These are phyloP conservation scores for Zaprionus ornatus DNA, from an alignment of 1,140 invertebrate genomes.

Conservation along the genomic window DNA sequence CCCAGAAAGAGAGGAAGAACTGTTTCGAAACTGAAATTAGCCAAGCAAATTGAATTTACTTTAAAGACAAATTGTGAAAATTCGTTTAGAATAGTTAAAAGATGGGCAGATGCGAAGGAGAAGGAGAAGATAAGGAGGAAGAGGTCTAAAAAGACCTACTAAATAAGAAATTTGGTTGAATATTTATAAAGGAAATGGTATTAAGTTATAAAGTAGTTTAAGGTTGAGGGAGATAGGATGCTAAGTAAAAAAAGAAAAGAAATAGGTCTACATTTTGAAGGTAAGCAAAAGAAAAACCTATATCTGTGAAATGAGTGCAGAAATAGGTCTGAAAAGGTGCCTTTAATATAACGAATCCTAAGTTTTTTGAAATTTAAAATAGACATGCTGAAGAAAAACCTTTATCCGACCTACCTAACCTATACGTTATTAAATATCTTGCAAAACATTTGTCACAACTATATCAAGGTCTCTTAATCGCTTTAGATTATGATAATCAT, in stretches of 20 bases:
- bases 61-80: background rate
- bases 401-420: too few species aligned
- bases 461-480: background rate
- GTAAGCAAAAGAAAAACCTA: too few species aligned
- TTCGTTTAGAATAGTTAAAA: background rate
- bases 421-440: background rate
- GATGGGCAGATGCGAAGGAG: background rate
- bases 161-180: background rate
- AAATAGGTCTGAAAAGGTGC: too few species aligned
- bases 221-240: too few species aligned
- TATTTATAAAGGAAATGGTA: background rate
- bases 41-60: background rate
- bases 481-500: background rate
- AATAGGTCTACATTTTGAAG: too few species aligned
- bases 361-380: too few species aligned
- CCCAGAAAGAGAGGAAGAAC: background rate
- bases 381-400: too few species aligned
- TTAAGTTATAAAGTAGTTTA: too few species aligned
- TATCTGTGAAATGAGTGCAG: too few species aligned
- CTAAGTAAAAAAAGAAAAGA: too few species aligned
- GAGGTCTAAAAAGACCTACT: background rate
- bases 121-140: background rate
- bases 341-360: too few species aligned
- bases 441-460: background rate
- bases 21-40: background rate